These are phyloP conservation scores for Martes flavigula DNA, from an alignment of 2,797 vertebrate species.

Conservation along the genomic window DNA sequence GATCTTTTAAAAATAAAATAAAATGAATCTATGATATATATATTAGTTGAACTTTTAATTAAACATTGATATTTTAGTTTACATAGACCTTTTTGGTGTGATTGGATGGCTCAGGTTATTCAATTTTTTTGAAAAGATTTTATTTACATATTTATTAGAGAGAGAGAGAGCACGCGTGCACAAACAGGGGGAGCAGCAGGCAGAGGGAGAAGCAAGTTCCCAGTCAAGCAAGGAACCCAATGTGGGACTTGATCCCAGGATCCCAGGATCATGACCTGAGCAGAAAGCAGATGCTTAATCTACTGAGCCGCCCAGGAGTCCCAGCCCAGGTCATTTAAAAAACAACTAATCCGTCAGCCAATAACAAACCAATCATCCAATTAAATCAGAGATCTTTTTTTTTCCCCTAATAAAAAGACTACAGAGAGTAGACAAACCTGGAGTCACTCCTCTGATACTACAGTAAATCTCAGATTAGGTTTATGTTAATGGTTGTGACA, in stretches of 20 bases:
- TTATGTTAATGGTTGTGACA: background rate
- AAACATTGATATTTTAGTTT: slow-evolving; percentile 22
- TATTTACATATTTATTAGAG: too few relatives aligned
- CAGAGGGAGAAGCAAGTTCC: too few relatives aligned
- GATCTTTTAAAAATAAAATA: too few relatives aligned
- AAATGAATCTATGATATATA: background rate
- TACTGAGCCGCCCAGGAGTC: too few relatives aligned
- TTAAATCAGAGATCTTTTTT: background rate
- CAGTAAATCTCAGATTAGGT: background rate
- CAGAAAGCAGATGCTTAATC: too few relatives aligned
- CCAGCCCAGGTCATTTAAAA: background rate
- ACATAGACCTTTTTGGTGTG: background rate
- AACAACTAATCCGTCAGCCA: background rate
- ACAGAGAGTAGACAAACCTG: background rate
- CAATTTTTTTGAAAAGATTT: too few relatives aligned
- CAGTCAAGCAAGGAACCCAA: too few relatives aligned
- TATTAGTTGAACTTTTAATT: background rate
- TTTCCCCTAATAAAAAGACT: background rate
- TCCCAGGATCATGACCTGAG: too few relatives aligned
- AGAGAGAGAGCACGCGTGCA: too few relatives aligned
- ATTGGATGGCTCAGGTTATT: background rate
- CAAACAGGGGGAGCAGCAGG: too few relatives aligned
- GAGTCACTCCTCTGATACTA: background rate
- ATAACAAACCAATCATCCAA: background rate
- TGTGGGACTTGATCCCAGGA: too few relatives aligned